phyloP scores from a whole-genome alignment of 2,888 invertebrate genomes.

The Dione juno region DNA sequence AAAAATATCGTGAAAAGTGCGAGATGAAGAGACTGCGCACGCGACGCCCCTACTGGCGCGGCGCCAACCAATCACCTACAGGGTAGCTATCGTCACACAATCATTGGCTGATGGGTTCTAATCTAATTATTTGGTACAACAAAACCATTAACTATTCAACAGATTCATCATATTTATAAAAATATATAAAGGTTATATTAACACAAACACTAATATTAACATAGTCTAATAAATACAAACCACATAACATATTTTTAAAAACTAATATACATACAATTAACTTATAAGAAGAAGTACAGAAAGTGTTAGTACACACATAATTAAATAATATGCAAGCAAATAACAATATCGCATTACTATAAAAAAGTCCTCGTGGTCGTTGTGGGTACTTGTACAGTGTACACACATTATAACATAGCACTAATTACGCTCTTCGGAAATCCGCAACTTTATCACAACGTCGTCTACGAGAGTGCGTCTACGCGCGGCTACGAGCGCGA shows the following conservation, averaged over 20 bases:
- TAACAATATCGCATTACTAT: neutral
- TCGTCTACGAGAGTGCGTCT: neutral
- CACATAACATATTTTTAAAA: no score
- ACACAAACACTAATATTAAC: no score
- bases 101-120: conserved; percentile 11
- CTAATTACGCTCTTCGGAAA: conserved; percentile 1
- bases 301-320: no score
- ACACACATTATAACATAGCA: conserved; percentile 10
- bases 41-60: conserved; percentile 17
- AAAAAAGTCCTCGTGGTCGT: neutral
- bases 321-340: neutral
- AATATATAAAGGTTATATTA: neutral
- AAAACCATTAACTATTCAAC: conserved; percentile 17
- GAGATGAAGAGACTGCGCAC: neutral
- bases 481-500: conserved; percentile 5
- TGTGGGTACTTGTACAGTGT: neutral
- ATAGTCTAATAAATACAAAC: no score
- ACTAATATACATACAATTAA: no score
- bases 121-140: conserved; percentile 21
- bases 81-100: conserved; percentile 15
- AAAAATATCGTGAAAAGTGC: neutral
- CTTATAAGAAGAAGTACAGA: no score
- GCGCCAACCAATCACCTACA: conserved; percentile 27
- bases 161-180: neutral
- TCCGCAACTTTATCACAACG: neutral